Evolutionary conservation across 2,797 vertebrate genomes (phyloP).

Genomic region (Characodon lateralis): DNA sequence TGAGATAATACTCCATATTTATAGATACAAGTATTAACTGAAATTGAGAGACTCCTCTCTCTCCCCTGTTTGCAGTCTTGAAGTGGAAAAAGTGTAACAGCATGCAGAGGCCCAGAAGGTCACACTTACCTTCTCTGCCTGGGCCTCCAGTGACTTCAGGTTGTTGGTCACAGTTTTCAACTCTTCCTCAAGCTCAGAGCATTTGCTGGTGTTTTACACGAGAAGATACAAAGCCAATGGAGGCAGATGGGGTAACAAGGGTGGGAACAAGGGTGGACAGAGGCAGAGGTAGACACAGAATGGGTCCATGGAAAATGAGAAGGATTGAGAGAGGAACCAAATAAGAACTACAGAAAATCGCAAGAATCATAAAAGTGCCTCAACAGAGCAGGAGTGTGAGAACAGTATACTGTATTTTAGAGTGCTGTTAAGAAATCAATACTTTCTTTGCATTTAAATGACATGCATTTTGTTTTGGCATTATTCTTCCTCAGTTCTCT

Average conservation of each 20-base stretch:
- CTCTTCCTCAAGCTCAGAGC: conserved; percentile 99
- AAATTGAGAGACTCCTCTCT: conserved; percentile 15
- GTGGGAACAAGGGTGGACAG: conserved; percentile 32
- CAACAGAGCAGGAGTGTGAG: conserved; percentile 77
- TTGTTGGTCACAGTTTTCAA: conserved; percentile 99
- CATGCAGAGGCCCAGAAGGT: conserved; percentile 47
- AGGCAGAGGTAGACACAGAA: conserved; percentile 47
- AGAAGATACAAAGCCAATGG: conserved; percentile 74
- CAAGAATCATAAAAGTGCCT: conserved; percentile 70
- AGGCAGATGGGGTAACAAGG: conserved; percentile 9
- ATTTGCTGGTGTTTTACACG: conserved; percentile 95
- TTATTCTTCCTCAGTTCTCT: conserved; percentile 64
- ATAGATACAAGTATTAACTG: neutral
- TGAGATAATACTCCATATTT: neutral
- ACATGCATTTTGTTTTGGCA: conserved; percentile 18
- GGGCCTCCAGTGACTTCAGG: conserved; percentile 99
- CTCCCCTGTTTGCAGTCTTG: conserved; percentile 20
- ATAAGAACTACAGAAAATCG: conserved; percentile 71
- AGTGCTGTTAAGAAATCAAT: conserved; percentile 4
- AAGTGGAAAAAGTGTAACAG: conserved; percentile 33
- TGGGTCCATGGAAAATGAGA: conserved; percentile 31
- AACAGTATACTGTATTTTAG: conserved; percentile 25
- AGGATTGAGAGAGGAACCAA: conserved; percentile 58
- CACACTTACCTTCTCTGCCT: conserved; percentile 98
- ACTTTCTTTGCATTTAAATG: conserved; percentile 11